Evolutionary conservation across 2,888 invertebrate species (phyloP), one percentile per base, ranked within the genome.

Genomic region (Dryadula phaetusa): DNA sequence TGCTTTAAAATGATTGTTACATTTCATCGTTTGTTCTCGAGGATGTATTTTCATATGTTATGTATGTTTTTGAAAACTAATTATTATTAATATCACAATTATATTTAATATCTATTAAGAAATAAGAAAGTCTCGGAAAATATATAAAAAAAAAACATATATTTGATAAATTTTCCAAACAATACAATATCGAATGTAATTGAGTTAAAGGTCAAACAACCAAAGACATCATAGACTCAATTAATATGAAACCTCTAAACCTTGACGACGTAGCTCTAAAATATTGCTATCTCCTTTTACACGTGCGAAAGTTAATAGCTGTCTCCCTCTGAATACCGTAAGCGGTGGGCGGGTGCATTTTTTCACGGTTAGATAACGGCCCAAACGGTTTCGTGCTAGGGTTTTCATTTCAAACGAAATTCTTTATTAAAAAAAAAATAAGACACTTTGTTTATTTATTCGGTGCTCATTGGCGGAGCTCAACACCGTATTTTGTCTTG

Each of bases 331-430:
- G 90, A 91, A 91, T 90, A 91, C 91, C 90, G 91, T 90, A 88
- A 88, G 85, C 82, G 76, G 88, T 87, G 87, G 90, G 90, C 87
- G 90, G 83, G 83, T 76, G 80, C 81, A 83, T 88, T 91, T 92
- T 91, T 91, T 90, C 86, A 86, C 87, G 84, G 90, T 84, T 88
- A 91, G 86, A 86, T 91, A 90, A 88, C 91, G 90, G 90, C 80
- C 80, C 76, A 79, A 84, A 84, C 84, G 79, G 82, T 81, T 79
- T 75, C 18, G 42, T 44, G 16, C 25, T 60, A 60, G 60, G 60
- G 60, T 32, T 60, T 60, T 28, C 60, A 46, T 60, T 60, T 77
- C 79, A 80, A 18, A 44, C 16, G 44, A 37, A 7, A 7, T 34
- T 34, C 37, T 37, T 37, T 37, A 3, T 10, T 37, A 37, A 6